Percentiles rank a stretch among this genome's conserved stretches.
phyloP scores from a whole-genome alignment of 2,113 vertebrate species.

The Scalopus aquaticus region DNA sequence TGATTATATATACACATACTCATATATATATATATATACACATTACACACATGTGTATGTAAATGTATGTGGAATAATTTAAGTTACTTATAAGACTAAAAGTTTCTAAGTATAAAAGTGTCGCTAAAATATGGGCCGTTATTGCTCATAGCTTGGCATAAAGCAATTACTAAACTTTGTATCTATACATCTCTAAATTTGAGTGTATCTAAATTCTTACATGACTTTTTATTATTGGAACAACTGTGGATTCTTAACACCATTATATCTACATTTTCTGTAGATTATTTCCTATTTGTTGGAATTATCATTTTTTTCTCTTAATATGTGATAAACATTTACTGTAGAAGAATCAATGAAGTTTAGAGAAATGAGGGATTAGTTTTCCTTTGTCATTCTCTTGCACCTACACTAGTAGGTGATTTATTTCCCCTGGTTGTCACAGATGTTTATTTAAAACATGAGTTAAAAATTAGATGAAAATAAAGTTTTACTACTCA shows the following conservation, averaged over 20 bases:
- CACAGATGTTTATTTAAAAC: not conserved
- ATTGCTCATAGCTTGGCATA: not conserved
- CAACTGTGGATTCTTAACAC: not conserved
- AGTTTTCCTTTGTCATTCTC: not conserved
- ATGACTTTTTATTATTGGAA: constrained; percentile 1
- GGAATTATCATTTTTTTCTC: not conserved
- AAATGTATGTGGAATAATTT: not conserved
- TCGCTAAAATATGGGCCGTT: not conserved
- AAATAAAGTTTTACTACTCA: constrained; percentile 10
- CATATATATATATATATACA: too few species aligned
- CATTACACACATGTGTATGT: not conserved
- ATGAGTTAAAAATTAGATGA: not conserved
- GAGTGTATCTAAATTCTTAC: not conserved
- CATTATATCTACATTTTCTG: not conserved
- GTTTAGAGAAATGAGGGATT: not conserved
- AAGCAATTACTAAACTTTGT: not conserved
- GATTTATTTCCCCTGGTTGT: not conserved
- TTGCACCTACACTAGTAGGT: not conserved
- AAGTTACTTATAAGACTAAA: not conserved
- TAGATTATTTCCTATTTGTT: not conserved
- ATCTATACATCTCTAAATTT: not conserved
- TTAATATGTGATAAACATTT: not conserved
- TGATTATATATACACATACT: not conserved
- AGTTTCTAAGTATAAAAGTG: not conserved
- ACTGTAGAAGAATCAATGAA: not conserved